Percentiles rank a stretch among this genome's conserved stretches.
These are phyloP conservation scores for Kryphioiulus occultus DNA, from an alignment of 2,888 invertebrate genomes.

Conservation along the genomic window DNA sequence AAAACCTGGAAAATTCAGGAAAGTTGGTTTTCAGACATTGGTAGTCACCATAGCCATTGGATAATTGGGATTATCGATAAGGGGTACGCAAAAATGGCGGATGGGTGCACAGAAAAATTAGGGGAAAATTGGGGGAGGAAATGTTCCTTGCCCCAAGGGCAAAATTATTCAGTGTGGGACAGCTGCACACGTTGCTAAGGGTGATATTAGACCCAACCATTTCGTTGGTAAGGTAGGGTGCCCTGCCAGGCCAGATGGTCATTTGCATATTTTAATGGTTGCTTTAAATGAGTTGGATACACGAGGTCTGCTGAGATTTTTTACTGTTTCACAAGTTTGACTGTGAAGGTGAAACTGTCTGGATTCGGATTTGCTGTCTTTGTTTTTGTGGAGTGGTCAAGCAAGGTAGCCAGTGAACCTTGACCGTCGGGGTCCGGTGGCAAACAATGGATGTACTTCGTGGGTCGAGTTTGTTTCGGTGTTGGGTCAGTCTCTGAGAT, in stretches of 20 bases:
- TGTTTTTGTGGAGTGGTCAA: not conserved
- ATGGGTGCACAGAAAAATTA: not conserved
- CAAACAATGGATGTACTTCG: constrained; percentile 1
- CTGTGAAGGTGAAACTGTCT: not conserved
- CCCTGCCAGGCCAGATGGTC: not conserved
- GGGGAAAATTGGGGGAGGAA: constrained; percentile 13
- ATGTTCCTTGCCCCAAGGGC: not conserved
- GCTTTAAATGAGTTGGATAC: not conserved
- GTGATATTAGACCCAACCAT: constrained; percentile 22
- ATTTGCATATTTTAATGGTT: not conserved
- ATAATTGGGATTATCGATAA: not conserved
- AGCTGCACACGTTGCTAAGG: not conserved
- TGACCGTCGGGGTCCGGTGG: not conserved
- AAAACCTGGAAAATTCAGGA: too few relatives aligned
- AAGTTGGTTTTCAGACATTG: too few relatives aligned
- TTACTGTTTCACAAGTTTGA: not conserved
- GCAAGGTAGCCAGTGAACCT: not conserved
- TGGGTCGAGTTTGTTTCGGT: not conserved
- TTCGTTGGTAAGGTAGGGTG: constrained; percentile 10
- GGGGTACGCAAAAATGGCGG: not conserved
- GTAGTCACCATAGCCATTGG: too few relatives aligned
- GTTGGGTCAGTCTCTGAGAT: not conserved
- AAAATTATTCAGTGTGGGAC: not conserved
- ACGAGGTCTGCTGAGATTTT: not conserved
- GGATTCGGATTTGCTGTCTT: not conserved